phyloP scores from a whole-genome alignment of 2,113 vertebrate genomes.

The Esox niger region DNA sequence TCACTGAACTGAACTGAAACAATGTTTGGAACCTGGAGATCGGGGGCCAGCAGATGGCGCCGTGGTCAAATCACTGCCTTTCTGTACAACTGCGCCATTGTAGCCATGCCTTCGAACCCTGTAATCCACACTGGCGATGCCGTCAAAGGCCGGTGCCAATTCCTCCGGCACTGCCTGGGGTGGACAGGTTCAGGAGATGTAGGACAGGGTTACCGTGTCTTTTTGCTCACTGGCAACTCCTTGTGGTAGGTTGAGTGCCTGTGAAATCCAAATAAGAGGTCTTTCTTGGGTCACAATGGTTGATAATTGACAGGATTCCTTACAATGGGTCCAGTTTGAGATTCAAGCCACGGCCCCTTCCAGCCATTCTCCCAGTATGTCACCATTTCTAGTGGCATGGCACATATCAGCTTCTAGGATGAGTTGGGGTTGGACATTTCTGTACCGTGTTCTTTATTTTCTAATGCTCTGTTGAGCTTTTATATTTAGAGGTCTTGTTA shows the following conservation, averaged over 20 bases:
- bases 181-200: no score
- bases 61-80: no score
- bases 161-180: no score
- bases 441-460: slow-evolving; percentile 37
- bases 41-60: no score
- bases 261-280: slow-evolving; percentile 27
- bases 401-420: not conserved
- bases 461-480: slow-evolving; percentile 41
- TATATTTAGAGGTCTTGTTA: slow-evolving; percentile 56
- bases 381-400: slow-evolving; percentile 1
- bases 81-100: no score
- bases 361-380: not conserved
- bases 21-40: not conserved
- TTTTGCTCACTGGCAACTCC: no score
- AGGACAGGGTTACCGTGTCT: no score
- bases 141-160: no score
- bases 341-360: slow-evolving; percentile 18
- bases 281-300: slow-evolving; percentile 25
- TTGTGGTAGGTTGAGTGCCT: no score
- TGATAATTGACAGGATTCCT: slow-evolving; percentile 31
- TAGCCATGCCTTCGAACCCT: no score
- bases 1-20: not conserved
- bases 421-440: slow-evolving; percentile 3
- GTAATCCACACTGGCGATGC: no score
- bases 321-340: slow-evolving; percentile 10